Evolutionary conservation across 2,113 vertebrate genomes (phyloP).

Genomic region (Oxygymnocypris stewartii): DNA sequence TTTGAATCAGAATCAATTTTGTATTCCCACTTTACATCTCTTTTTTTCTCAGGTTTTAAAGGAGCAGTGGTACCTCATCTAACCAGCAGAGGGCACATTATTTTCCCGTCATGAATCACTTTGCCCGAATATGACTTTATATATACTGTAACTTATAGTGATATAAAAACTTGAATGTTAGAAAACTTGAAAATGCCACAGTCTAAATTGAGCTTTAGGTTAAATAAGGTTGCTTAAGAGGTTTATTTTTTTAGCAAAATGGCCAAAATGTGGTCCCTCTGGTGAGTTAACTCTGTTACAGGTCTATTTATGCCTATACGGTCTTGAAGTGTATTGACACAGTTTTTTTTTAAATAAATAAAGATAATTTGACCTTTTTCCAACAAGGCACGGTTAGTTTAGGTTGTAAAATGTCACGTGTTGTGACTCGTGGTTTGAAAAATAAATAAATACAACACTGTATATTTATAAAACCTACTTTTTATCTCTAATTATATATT

Average conservation of each 20-base stretch:
- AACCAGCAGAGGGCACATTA: constrained; percentile 5
- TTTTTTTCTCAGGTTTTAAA: background rate
- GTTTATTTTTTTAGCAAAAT: background rate
- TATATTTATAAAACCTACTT: background rate
- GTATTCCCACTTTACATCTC: background rate
- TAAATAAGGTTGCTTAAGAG: background rate
- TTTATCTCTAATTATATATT: background rate
- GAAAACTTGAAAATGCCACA: background rate
- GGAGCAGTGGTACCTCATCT: background rate
- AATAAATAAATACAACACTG: too few species aligned
- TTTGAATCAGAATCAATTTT: background rate
- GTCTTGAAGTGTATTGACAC: background rate
- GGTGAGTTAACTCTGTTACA: background rate
- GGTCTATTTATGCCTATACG: too few species aligned
- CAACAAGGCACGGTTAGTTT: background rate
- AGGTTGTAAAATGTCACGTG: too few species aligned
- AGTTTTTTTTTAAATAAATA: background rate
- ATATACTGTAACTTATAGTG: background rate
- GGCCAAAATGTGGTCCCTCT: background rate
- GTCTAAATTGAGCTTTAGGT: background rate
- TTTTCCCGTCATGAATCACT: background rate
- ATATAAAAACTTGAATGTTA: background rate
- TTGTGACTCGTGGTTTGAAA: too few species aligned
- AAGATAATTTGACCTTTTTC: background rate
- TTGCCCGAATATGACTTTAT: background rate